A percentile compares a stretch with the other conserved stretches of the same genome.
Conservation (phyloP, 1,140 invertebrate species). For the Drosophila eugracilis region DNA sequence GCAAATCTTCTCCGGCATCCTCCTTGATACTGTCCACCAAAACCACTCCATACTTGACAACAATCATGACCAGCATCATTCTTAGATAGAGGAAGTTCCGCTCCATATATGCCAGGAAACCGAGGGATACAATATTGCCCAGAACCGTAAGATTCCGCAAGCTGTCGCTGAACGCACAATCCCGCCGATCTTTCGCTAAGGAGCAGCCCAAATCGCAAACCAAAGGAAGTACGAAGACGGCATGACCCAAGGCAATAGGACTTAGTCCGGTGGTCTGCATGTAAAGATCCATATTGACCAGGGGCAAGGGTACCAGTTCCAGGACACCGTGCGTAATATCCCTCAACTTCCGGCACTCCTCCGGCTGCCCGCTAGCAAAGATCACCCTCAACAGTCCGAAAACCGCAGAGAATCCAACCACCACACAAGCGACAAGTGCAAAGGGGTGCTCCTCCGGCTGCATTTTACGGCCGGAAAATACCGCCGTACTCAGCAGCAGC, state of each 20-base stretch:
- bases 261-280: constrained; percentile 34
- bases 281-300: constrained; percentile 74
- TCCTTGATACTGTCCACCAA: constrained; percentile 54
- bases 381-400: constrained; percentile 54
- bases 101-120: constrained; percentile 56
- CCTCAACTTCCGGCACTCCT: constrained; percentile 38
- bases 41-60: constrained; percentile 51
- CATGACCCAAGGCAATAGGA: constrained; percentile 52
- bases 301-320: constrained; percentile 62
- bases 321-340: constrained; percentile 40
- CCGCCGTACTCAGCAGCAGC: constrained; percentile 45
- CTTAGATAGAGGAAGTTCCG: constrained; percentile 48
- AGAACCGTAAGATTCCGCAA: constrained; percentile 62
- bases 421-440: constrained; percentile 54
- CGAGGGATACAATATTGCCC: constrained; percentile 69
- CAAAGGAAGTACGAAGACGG: constrained; percentile 57
- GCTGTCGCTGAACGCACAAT: constrained; percentile 49
- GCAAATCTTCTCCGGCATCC: constrained; percentile 54
- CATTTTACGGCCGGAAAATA: constrained; percentile 34
- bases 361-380: constrained; percentile 30
- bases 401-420: constrained; percentile 56
- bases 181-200: constrained; percentile 18
- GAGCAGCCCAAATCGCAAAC: constrained; percentile 54
- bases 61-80: constrained; percentile 56
- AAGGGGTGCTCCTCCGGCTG: constrained; percentile 46